Percentiles rank a stretch among this genome's conserved stretches.
Evolutionary conservation across 2,797 vertebrate genomes (phyloP).

Genomic region (Gallinago stenura): DNA sequence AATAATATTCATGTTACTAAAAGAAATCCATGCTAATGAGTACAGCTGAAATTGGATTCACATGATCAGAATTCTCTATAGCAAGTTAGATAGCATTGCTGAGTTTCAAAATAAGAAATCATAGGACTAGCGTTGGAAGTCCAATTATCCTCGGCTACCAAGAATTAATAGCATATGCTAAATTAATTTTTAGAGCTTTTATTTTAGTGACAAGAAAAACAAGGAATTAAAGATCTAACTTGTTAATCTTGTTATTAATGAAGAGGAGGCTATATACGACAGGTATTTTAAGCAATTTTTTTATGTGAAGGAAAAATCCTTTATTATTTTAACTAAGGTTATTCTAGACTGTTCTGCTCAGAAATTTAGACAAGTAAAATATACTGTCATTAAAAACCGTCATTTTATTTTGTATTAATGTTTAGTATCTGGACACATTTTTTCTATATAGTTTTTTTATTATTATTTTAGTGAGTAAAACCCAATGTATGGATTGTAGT

Average conservation of each 20-base stretch:
- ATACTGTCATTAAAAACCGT: background rate
- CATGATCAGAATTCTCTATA: slow-evolving; percentile 13
- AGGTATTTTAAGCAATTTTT: background rate
- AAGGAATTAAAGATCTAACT: background rate
- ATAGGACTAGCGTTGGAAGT: background rate
- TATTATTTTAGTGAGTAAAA: background rate
- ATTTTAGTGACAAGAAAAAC: background rate
- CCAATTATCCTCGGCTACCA: background rate
- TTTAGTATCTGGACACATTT: background rate
- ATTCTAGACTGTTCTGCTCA: background rate
- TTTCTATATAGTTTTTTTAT: background rate
- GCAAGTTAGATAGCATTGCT: background rate
- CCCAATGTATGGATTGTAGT: background rate
- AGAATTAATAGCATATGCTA: background rate
- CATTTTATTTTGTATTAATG: background rate
- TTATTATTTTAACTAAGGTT: background rate
- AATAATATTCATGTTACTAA: slow-evolving; percentile 32
- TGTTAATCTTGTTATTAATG: background rate
- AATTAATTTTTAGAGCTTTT: background rate
- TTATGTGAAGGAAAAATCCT: background rate
- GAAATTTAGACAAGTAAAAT: background rate
- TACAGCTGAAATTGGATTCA: slow-evolving; percentile 51
- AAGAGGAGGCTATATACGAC: background rate
- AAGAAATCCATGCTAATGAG: slow-evolving; percentile 50
- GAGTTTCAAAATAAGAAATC: background rate